A percentile compares a stretch with the other conserved stretches of the same genome.
Evolutionary conservation across 2,797 vertebrate genomes (phyloP).

Genomic region (Periparus ater): DNA sequence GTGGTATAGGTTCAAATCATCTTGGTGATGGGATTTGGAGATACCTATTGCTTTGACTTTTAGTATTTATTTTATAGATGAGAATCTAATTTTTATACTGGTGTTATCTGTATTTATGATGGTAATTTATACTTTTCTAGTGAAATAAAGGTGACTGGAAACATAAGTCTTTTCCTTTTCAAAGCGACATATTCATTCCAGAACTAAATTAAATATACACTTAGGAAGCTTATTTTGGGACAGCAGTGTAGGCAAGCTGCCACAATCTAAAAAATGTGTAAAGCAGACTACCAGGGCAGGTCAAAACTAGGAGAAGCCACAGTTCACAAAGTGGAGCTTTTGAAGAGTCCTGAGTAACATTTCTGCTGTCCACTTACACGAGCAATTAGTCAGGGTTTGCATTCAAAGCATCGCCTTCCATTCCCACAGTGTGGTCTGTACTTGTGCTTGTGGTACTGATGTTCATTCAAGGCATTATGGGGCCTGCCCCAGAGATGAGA

Average conservation of each 20-base stretch:
- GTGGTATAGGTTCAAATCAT: conserved; percentile 40
- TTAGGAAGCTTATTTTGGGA: not conserved
- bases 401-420: not conserved
- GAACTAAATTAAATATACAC: not conserved
- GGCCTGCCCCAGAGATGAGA: not conserved
- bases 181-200: not conserved
- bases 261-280: not conserved
- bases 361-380: not conserved
- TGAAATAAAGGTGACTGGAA: conserved; percentile 80
- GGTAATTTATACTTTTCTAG: conserved; percentile 78
- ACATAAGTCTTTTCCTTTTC: conserved; percentile 25
- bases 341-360: not conserved
- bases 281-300: not conserved
- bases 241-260: not conserved
- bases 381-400: not conserved
- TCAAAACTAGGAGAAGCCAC: not conserved
- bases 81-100: conserved; percentile 76
- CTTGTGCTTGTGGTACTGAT: not conserved
- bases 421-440: not conserved
- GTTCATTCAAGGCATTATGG: not conserved
- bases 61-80: conserved; percentile 74
- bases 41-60: conserved; percentile 47
- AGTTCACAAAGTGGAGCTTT: not conserved
- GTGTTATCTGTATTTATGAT: conserved; percentile 75
- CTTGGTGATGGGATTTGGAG: conserved; percentile 56